These are phyloP conservation scores for Dasyornis broadbenti DNA, from an alignment of 2,113 vertebrate genomes.

Conservation along the genomic window DNA sequence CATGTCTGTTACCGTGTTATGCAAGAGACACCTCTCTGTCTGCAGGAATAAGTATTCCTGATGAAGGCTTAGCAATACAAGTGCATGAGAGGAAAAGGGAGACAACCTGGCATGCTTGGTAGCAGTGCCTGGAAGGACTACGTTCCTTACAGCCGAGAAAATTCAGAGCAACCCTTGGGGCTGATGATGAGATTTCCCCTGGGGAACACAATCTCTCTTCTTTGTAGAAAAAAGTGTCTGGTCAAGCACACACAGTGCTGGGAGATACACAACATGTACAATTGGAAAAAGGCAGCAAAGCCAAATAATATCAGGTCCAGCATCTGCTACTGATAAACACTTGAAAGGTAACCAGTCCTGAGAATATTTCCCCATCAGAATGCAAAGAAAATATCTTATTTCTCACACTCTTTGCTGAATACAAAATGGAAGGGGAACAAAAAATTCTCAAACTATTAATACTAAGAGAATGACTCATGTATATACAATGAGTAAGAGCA, in stretches of 20 bases:
- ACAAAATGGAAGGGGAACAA: background rate
- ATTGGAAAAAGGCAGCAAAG: background rate
- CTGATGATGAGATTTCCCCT: background rate
- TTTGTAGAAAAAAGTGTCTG: background rate
- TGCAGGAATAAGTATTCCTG: background rate
- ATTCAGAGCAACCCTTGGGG: background rate
- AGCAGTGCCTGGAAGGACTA: background rate
- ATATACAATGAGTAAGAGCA: background rate
- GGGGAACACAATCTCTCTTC: background rate
- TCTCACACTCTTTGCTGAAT: conserved; percentile 8
- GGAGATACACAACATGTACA: background rate
- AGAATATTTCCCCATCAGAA: background rate
- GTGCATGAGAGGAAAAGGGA: background rate
- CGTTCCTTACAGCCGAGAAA: background rate
- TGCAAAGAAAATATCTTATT: background rate
- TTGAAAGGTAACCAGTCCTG: background rate
- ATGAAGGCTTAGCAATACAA: background rate
- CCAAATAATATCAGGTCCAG: background rate
- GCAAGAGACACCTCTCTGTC: background rate
- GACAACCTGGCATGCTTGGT: background rate
- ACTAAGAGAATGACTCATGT: conserved; percentile 46
- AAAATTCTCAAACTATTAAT: conserved; percentile 3
- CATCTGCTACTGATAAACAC: background rate
- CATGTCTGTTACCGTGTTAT: background rate
- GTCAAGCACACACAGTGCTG: background rate